phyloP scores from a whole-genome alignment of 2,888 invertebrate genomes.

The Trachelus troglodyta region DNA sequence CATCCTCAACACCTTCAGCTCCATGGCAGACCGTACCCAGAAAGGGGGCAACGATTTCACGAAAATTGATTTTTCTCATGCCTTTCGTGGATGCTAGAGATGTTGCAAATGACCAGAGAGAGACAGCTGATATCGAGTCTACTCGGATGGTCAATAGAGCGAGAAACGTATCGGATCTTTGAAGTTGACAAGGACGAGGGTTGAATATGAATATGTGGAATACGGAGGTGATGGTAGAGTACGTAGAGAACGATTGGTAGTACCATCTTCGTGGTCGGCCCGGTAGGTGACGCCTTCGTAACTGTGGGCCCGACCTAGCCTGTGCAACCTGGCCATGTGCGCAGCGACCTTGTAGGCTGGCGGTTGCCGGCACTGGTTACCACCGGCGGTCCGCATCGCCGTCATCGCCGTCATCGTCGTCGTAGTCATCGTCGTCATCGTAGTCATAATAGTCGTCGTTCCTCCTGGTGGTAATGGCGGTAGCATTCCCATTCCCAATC shows the following conservation, averaged over 20 bases:
- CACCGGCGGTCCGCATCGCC: slow-evolving; percentile 48
- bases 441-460: slow-evolving; percentile 39
- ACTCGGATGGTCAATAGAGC: neutral
- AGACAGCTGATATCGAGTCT: neutral
- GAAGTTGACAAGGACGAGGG: neutral
- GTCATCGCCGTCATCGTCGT: slow-evolving; percentile 32
- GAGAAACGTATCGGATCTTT: neutral
- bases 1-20: neutral
- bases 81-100: too few relatives aligned
- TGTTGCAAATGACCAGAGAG: too few relatives aligned
- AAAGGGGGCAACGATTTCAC: too few relatives aligned
- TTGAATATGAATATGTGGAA: neutral
- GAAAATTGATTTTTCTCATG: too few relatives aligned
- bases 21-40: neutral
- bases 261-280: slow-evolving; percentile 75
- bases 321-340: slow-evolving; percentile 85
- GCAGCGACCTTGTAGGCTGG: slow-evolving; percentile 88
- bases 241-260: slow-evolving; percentile 34
- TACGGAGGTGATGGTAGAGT: neutral
- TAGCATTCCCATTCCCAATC: slow-evolving; percentile 48
- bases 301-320: slow-evolving; percentile 85
- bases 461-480: slow-evolving; percentile 50
- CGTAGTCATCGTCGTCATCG: slow-evolving; percentile 43
- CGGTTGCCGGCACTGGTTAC: slow-evolving; percentile 72
- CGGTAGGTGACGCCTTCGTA: slow-evolving; percentile 86